Percentiles rank a stretch among this genome's conserved stretches.
phyloP scores from a whole-genome alignment of 2,113 vertebrate genomes.

The Etheostoma cragini region DNA sequence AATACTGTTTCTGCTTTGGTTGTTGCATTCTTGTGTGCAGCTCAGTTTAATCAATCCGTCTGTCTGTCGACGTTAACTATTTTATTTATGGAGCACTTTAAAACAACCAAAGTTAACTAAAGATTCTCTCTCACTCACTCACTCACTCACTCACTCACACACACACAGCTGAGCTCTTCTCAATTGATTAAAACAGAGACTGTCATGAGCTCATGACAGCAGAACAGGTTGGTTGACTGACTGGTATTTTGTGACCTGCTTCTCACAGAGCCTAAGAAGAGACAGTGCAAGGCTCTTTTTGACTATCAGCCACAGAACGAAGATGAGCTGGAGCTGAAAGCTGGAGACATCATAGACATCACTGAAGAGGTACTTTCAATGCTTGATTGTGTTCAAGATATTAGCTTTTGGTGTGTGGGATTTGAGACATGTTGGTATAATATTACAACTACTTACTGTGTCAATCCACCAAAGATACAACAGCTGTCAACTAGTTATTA shows the following conservation, averaged over 20 bases:
- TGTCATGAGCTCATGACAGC: neutral
- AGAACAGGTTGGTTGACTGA: constrained; percentile 21
- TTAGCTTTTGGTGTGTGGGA: neutral
- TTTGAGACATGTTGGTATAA: neutral
- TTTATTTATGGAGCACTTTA: no score
- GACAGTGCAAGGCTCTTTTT: constrained; percentile 91
- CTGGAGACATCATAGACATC: constrained; percentile 91
- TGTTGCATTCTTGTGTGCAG: no score
- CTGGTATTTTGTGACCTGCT: neutral
- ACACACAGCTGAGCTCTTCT: neutral
- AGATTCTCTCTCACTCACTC: no score
- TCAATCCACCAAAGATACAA: neutral
- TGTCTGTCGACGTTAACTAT: no score
- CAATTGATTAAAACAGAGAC: neutral
- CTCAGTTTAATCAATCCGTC: no score
- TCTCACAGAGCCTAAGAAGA: constrained; percentile 87
- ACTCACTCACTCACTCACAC: neutral
- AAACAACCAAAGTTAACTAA: no score
- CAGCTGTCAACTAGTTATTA: neutral
- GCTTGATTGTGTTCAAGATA: no score
- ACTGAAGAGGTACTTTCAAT: constrained; percentile 88
- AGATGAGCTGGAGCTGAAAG: constrained; percentile 93
- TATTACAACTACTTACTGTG: neutral
- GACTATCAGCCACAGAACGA: constrained; percentile 94
- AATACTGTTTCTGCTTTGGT: no score